Evolutionary conservation across 2,797 vertebrate genomes (phyloP), one percentile per base, ranked within the genome.

Genomic region (Pampus argenteus): DNA sequence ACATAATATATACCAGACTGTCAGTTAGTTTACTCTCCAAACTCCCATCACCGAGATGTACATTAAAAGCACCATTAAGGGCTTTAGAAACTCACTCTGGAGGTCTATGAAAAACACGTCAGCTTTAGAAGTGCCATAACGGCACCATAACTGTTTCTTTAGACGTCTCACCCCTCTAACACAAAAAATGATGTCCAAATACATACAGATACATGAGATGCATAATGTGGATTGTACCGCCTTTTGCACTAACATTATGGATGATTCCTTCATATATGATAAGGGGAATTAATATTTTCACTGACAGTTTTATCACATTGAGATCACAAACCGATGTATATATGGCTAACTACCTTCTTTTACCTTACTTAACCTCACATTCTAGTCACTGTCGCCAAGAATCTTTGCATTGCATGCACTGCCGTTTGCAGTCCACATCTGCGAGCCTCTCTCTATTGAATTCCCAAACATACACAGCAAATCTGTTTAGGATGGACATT

Each of bases 401-500:
- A 14, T 71, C 59, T 66, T 50, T 58, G 66, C 60, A 47, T 40
- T 49, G 15, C 54, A 57, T 26, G 58, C 36, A 8, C 56, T 66
- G 34, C 54, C 25, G 28, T 57, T 64, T 20, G 29, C 55, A 20
- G 65, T 73, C 55, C 50, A 48, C 71, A 72, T 78, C 69, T 71
- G 71, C 2, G 2, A 64, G 63, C 64, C 58, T 44, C 61, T 51
- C 29, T 76, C 72, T 26, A 52, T 57, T 86, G 81, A 77, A 76
- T 86, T 87, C 79, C 74, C 82, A 79, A 89, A 83, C 78, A 85
- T 54, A 75, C 58, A 28, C 50, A 8, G 79, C 62, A 91, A 92
- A 92, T 92, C 83, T 60, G 81, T 90, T 92, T 91, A 90, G 82
- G 81, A 81, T 63, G 79, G 88, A 84, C 71, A 86, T 85, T 87